These are phyloP conservation scores for Hydrophis major DNA, from an alignment of 2,797 vertebrate genomes.

Conservation along the genomic window DNA sequence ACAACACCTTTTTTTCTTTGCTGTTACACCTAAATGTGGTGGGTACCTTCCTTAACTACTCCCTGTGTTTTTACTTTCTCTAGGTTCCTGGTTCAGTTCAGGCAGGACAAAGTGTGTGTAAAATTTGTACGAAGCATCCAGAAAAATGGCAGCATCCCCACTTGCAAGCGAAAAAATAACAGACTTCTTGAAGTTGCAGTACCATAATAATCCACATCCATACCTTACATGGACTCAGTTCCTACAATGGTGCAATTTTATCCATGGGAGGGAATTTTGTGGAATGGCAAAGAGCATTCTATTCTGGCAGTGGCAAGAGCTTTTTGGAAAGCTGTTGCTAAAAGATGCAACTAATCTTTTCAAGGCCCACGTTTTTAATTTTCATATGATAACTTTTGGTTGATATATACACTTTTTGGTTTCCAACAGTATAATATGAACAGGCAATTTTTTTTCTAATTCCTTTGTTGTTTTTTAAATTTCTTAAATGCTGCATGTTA, in stretches of 20 bases:
- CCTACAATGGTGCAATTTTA: conserved; percentile 79
- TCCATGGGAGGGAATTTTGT: conserved; percentile 61
- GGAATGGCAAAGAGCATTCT: conserved; percentile 36
- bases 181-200: conserved; percentile 95
- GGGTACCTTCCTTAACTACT: not conserved
- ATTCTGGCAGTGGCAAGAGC: conserved; percentile 59
- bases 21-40: not conserved
- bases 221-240: conserved; percentile 65
- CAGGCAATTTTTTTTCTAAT: conserved; percentile 50
- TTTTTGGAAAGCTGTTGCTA: conserved; percentile 65
- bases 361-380: conserved; percentile 49
- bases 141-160: conserved; percentile 86
- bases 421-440: conserved; percentile 54
- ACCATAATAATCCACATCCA: conserved; percentile 69
- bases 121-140: conserved; percentile 90
- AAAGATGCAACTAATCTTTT: conserved; percentile 64
- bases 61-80: conserved; percentile 26
- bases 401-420: conserved; percentile 41
- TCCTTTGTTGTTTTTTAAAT: conserved; percentile 45
- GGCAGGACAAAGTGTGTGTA: conserved; percentile 97
- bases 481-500: conserved; percentile 60
- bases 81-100: conserved; percentile 98
- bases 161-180: conserved; percentile 98
- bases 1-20: not conserved
- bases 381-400: conserved; percentile 56